These are phyloP conservation scores for Sesamia inferens DNA, from an alignment of 2,888 invertebrate genomes.

Conservation along the genomic window DNA sequence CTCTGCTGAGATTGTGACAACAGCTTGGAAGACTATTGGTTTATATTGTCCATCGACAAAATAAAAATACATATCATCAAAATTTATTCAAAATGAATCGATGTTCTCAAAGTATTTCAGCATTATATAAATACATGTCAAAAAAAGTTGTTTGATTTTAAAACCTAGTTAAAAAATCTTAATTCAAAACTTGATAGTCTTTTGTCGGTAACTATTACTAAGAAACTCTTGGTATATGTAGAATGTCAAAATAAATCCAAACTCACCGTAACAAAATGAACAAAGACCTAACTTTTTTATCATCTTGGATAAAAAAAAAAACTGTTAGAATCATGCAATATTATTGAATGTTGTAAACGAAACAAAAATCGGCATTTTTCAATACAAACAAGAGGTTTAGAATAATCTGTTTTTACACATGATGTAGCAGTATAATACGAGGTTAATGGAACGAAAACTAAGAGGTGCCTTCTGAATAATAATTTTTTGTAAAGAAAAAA, in stretches of 20 bases:
- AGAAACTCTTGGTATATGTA: too few relatives aligned
- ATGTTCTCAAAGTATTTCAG: neutral
- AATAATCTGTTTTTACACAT: slow-evolving; percentile 28
- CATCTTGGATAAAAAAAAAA: too few relatives aligned
- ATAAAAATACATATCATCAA: neutral
- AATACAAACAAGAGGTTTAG: neutral
- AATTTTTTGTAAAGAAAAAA: slow-evolving; percentile 19
- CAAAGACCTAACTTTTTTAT: too few relatives aligned
- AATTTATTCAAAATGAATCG: neutral
- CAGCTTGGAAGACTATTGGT: too few relatives aligned
- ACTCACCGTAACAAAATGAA: too few relatives aligned
- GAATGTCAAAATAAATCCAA: neutral
- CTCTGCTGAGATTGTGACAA: too few relatives aligned
- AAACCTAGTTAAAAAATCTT: too few relatives aligned
- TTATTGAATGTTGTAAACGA: neutral
- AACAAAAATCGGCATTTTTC: slow-evolving; percentile 6
- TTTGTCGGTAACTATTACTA: too few relatives aligned
- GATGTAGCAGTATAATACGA: slow-evolving; percentile 22
- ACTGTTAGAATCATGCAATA: neutral
- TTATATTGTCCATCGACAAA: too few relatives aligned
- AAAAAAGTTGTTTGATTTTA: too few relatives aligned
- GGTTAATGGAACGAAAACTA: slow-evolving; percentile 52
- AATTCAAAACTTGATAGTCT: too few relatives aligned
- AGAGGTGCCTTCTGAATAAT: slow-evolving; percentile 36
- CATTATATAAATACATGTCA: neutral